Conservation (phyloP, 2,888 invertebrate genomes). For the Metopia argyrocephala region DNA sequence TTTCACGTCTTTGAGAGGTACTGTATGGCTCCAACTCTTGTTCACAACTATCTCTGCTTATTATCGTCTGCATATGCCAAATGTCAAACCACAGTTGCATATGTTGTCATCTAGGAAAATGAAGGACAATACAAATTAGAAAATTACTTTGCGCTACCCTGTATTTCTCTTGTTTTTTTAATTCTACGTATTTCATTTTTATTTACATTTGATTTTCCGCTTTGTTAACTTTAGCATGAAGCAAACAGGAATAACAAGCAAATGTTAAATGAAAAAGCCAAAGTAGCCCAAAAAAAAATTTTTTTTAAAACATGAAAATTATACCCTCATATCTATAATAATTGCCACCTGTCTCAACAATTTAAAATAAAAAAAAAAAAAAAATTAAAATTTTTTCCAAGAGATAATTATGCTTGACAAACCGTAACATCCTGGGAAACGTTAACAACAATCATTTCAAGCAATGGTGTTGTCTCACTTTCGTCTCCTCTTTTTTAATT, state of each 20-base stretch:
- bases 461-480: background rate
- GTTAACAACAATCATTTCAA: slow-evolving; percentile 46
- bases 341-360: slow-evolving; percentile 38
- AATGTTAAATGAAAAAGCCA: slow-evolving; percentile 2
- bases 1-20: too few species aligned
- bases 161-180: background rate
- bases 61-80: too few species aligned
- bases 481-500: slow-evolving; percentile 1
- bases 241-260: background rate
- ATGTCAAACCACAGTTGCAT: too few species aligned
- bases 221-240: slow-evolving; percentile 50
- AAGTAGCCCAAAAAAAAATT: background rate
- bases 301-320: too few species aligned
- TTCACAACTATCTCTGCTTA: too few species aligned
- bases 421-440: slow-evolving; percentile 60
- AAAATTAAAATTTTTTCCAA: slow-evolving; percentile 9
- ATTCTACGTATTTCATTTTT: slow-evolving; percentile 12
- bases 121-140: background rate
- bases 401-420: slow-evolving; percentile 60
- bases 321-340: background rate
- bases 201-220: slow-evolving; percentile 56
- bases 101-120: too few species aligned
- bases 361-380: slow-evolving; percentile 11
- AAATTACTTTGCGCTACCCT: too few species aligned
- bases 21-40: too few species aligned